Evolutionary conservation across 2,888 invertebrate genomes (phyloP), one percentile per base, ranked within the genome.

Genomic region (Euphydryas editha): DNA sequence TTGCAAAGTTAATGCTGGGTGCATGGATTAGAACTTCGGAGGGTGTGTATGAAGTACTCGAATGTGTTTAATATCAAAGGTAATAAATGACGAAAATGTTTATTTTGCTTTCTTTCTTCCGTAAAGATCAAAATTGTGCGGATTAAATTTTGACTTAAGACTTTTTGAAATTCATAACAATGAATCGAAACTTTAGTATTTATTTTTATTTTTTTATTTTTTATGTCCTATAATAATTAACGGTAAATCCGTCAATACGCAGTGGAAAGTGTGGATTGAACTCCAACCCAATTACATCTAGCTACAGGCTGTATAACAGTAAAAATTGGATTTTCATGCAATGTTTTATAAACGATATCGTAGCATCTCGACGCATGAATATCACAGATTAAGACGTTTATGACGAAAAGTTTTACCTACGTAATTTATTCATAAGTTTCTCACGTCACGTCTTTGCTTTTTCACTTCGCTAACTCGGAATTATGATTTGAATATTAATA

Each of bases 401-500:
- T 70, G 68, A 59, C 67, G 71, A 70, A 75, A 76, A 78, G 70
- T 78, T 80, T 75, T 71, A n/a, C n/a, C n/a, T n/a, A 72, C 46
- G 65, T 69, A 76, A 84, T 82, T 86, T 85, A 88, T 88, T 88
- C 88, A 86, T 82, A 81, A 84, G 80, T 82, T 80, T 30, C 30
- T 30, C 30, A 30, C 30, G 82, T 87, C 84, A 85, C 85, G 87
- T 84, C 84, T 85, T 83, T 81, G 86, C 88, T 88, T 88, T 87
- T 88, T 88, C 87, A 75, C 79, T 84, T 75, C 74, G 78, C 79
- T 79, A 78, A 81, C 81, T 85, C 78, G 68, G 79, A 84, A 86
- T 88, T 86, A 86, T 81, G 86, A 89, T 91, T 90, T 90, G 87
- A 90, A 90, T 90, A 87, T 88, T 90, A 88, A 90, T 92, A 89